phyloP scores from a whole-genome alignment of 2,888 invertebrate genomes.

The Noctua comes region DNA sequence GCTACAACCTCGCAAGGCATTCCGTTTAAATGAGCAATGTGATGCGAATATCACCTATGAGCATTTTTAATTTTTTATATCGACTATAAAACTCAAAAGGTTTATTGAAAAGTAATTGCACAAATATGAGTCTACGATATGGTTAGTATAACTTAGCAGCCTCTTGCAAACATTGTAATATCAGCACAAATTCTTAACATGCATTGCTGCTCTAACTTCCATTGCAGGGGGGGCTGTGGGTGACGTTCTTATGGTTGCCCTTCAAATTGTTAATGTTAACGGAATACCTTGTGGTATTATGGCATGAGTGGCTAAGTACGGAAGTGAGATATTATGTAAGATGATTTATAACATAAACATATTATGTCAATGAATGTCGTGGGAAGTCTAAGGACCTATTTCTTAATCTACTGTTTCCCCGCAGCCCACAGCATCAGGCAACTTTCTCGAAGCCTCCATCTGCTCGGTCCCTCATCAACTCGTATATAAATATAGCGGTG shows the following conservation, averaged over 20 bases:
- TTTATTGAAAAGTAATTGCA: neutral
- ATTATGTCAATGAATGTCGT: neutral
- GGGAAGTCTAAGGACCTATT: neutral
- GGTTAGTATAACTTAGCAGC: neutral
- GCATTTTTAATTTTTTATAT: neutral
- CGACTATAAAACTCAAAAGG: neutral
- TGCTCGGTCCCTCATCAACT: constrained; percentile 11
- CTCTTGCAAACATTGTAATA: neutral
- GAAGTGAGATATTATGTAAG: neutral
- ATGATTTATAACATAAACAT: neutral
- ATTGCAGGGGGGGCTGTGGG: too few species aligned
- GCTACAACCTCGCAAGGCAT: neutral
- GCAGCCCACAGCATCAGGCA: constrained; percentile 7
- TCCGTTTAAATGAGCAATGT: neutral
- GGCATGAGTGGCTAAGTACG: neutral
- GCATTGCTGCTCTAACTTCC: neutral
- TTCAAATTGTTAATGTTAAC: neutral
- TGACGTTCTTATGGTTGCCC: neutral
- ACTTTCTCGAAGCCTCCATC: constrained; percentile 33
- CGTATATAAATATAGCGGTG: constrained; percentile 30
- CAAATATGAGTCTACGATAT: neutral
- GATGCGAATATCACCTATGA: neutral
- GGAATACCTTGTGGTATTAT: neutral
- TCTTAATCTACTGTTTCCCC: neutral
- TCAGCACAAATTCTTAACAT: neutral